Base-by-base conservation (phyloP, 2,888 invertebrate genomes). In the Rapana venosa region DNA sequence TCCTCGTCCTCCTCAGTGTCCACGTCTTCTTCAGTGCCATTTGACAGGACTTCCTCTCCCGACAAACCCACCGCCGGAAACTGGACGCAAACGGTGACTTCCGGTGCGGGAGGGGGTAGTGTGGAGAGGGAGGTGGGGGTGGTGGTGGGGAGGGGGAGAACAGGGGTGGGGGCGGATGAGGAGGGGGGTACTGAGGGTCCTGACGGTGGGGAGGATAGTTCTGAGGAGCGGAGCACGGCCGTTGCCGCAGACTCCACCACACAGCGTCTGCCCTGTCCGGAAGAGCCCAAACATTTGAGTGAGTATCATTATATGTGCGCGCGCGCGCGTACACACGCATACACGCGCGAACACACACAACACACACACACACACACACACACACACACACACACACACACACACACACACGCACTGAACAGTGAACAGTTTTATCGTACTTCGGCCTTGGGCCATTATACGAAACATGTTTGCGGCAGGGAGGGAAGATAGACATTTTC, bases 371-470 rank as follows among this genome's bases (percentile, higher is more conserved):
- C 66, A 66, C 66, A 66, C 66, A 66, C 66, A 66, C 66, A 66
- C 66, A 66, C 66, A 66, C 66, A 66, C 66, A 66, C 66, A 66
- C 66, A 66, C 66, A 66, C 66, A 66, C 66, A 66, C 66, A 66
- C 66, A 66, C 26, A 66, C 66, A 66, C 66, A 66, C 66, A 66
- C 66, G 13, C 66, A 66, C 66, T 15, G 13, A 61, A 11, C 11
- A 61, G 17, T 61, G 61, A 61, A 11, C 61, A 61, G 13, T n/a
- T n/a, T n/a, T n/a, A n/a, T n/a, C n/a, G n/a, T n/a, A n/a, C n/a
- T n/a, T n/a, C n/a, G n/a, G n/a, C n/a, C n/a, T n/a, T n/a, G n/a
- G n/a, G n/a, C n/a, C n/a, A n/a, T n/a, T n/a, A n/a, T n/a, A n/a
- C n/a, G n/a, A n/a, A n/a, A n/a, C n/a, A n/a, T n/a, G n/a, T n/a